Percentiles rank a stretch among this genome's conserved stretches.
Conservation (phyloP, 2,888 invertebrate species). For the Drosophila tanythrix region DNA sequence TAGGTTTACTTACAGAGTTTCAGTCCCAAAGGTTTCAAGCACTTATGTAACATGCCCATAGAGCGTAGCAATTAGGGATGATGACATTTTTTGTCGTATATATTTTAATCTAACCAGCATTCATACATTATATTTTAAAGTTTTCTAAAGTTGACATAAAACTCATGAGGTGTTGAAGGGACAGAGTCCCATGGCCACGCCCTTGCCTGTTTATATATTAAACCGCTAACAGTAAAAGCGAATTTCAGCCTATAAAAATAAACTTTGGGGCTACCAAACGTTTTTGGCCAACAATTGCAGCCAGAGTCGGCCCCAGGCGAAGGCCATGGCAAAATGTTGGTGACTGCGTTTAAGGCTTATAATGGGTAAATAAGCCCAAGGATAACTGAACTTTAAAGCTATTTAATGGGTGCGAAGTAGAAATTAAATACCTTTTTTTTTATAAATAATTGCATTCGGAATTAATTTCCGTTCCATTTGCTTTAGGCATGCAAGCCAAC, state of each 20-base stretch:
- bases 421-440: background rate
- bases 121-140: background rate
- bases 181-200: background rate
- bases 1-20: background rate
- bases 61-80: background rate
- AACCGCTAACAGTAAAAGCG: background rate
- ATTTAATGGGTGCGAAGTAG: background rate
- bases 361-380: background rate
- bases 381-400: background rate
- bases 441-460: background rate
- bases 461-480: background rate
- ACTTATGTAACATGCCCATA: background rate
- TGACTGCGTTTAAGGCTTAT: slow-evolving; percentile 4
- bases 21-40: slow-evolving; percentile 5
- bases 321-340: slow-evolving; percentile 9
- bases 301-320: slow-evolving; percentile 2
- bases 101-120: background rate
- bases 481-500: background rate
- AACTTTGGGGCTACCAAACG: slow-evolving; percentile 9
- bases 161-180: background rate
- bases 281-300: slow-evolving; percentile 23
- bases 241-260: slow-evolving; percentile 7
- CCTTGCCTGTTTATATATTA: background rate
- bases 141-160: background rate
- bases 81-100: background rate